Conservation (phyloP, 2,888 invertebrate species). For the Amphimallon solstitiale region DNA sequence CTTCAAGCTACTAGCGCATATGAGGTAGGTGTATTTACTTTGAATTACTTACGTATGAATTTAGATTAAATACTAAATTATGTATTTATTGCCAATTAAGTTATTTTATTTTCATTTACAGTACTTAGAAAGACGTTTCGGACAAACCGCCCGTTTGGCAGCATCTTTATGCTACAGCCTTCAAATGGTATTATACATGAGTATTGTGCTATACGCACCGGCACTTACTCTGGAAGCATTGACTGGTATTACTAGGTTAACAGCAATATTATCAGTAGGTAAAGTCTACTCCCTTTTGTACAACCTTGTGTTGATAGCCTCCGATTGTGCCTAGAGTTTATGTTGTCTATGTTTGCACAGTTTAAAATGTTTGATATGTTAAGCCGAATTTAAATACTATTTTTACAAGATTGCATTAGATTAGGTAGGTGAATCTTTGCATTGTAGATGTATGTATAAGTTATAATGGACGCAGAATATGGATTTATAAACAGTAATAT, state of each 20-base stretch:
- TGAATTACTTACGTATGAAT: not conserved
- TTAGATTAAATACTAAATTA: not conserved
- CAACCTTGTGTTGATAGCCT: not conserved
- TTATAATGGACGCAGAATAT: too few species aligned
- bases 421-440: too few species aligned
- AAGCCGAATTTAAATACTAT: too few species aligned
- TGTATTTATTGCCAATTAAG: not conserved
- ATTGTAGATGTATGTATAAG: too few species aligned
- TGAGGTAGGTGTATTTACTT: conserved; percentile 68
- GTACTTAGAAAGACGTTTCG: conserved; percentile 91
- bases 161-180: conserved; percentile 87
- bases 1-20: conserved; percentile 88
- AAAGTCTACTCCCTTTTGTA: not conserved
- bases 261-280: conserved; percentile 78
- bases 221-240: conserved; percentile 89
- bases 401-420: too few species aligned
- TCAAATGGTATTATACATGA: conserved; percentile 91
- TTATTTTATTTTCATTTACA: conserved; percentile 59
- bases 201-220: conserved; percentile 93
- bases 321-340: not conserved
- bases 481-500: too few species aligned
- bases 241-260: conserved; percentile 78
- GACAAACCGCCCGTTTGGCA: conserved; percentile 75
- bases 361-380: too few species aligned
- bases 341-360: too few species aligned